These are phyloP conservation scores for Turritopsis dohrnii DNA, from an alignment of 30 jellyfish, hydroid and myxozoan species.

Conservation along the genomic window DNA sequence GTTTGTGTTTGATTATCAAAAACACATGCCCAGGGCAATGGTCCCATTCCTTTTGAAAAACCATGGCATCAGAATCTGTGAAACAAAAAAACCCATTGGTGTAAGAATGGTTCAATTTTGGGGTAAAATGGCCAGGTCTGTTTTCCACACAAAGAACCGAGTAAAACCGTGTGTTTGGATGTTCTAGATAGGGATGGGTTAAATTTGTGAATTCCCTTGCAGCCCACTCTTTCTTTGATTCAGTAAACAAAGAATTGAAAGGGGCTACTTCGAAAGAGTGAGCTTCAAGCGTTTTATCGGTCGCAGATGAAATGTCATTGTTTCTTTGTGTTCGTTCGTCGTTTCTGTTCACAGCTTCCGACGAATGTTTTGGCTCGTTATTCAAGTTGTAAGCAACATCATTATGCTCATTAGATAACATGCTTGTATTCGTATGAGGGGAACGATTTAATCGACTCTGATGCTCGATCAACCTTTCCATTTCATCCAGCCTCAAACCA, in stretches of 20 bases:
- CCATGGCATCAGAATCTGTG: conserved; percentile 14
- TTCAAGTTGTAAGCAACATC: neutral
- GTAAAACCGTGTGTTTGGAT: conserved; percentile 12
- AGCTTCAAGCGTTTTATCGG: neutral
- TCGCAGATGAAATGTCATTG: neutral
- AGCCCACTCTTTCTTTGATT: conserved; percentile 22
- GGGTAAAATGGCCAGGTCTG: neutral
- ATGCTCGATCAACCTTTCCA: neutral
- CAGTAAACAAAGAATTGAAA: conserved; percentile 11
- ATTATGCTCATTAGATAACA: neutral
- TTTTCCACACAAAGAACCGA: neutral
- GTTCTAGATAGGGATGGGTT: conserved; percentile 30
- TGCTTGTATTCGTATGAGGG: neutral
- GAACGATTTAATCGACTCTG: neutral
- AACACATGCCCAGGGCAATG: conserved; percentile 21
- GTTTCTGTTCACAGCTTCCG: neutral
- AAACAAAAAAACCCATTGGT: neutral
- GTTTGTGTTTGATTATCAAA: conserved; percentile 17
- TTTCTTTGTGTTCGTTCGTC: neutral
- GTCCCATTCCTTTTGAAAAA: conserved; percentile 8
- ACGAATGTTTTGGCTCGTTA: neutral
- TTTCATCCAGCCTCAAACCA: neutral
- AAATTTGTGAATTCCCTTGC: conserved; percentile 33
- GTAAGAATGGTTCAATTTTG: neutral
- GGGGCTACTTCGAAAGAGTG: neutral